Evolutionary conservation across 53 echinoderm and acorn worm genomes (phyloP), one percentile per base, ranked within the genome.

Genomic region (Patiria pectinifera): DNA sequence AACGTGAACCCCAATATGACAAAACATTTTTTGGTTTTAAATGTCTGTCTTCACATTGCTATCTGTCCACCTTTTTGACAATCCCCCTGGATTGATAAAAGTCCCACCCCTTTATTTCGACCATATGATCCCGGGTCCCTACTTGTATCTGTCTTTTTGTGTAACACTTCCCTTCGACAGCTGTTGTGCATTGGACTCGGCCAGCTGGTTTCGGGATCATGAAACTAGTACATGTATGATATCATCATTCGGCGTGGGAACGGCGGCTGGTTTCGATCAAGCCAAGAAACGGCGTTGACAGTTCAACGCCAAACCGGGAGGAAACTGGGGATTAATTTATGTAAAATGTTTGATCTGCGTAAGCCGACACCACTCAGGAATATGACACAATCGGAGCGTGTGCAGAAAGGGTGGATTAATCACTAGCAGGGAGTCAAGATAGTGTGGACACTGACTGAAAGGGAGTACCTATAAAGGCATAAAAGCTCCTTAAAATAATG

Each of bases 241-340:
- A 53, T 53, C 53, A 8, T 69, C 69, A 69, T 21, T 74, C 74
- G 1, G 35, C 74, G 74, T 74, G 74, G 74, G 74, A 74, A 74
- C 74, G 0, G 74, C 9, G 24, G 74, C 15, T 74, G 74, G 14
- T 49, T 86, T 86, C 48, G 22, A 86, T 86, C 86, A 75, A 86
- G 71, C 58, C n/a, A 71, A 35, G 48, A n/a, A 35, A 48, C 12
- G 48, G 86, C 86, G 47, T 21, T 86, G 86, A 86, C 86, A 86
- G 86, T 71, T 24, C 24, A 63, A 22, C 24, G 44, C 43, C 21
- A 86, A 49, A 47, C 74, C 53, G 23, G 13, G 15, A 48, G 86
- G 86, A 86, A 86, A 86, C 86, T 13, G 46, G 74, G 72, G 86
- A 86, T 86, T 86, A 86, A 70, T 46, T 14, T 46, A 45, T 86